phyloP scores from a whole-genome alignment of 2,888 invertebrate species.

The Pristionchus exspectatus region DNA sequence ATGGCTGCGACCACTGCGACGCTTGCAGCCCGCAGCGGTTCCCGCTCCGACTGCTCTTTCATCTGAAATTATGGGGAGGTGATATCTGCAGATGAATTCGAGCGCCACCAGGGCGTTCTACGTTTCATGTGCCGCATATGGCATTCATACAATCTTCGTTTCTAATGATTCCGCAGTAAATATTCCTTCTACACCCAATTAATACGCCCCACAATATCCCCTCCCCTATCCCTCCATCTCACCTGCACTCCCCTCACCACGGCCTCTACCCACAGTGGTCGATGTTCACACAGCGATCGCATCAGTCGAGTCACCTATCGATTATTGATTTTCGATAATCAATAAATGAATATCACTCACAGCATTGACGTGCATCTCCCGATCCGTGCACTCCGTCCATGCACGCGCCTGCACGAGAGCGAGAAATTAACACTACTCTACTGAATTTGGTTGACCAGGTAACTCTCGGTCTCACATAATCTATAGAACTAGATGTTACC shows the following conservation, averaged over 20 bases:
- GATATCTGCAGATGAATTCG: too few relatives aligned
- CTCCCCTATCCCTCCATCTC: neutral
- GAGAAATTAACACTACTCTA: too few relatives aligned
- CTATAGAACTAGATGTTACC: too few relatives aligned
- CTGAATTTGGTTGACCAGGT: too few relatives aligned
- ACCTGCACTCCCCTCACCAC: constrained; percentile 56
- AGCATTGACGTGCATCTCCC: constrained; percentile 69
- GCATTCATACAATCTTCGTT: too few relatives aligned
- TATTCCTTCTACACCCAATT: too few relatives aligned
- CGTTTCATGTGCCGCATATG: too few relatives aligned
- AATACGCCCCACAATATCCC: too few relatives aligned
- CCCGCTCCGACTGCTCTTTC: constrained; percentile 57
- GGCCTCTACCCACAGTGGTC: constrained; percentile 65
- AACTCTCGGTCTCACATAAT: too few relatives aligned
- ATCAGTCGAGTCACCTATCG: constrained; percentile 61
- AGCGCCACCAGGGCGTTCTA: too few relatives aligned
- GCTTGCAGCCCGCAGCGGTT: constrained; percentile 71
- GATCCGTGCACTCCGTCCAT: constrained; percentile 74
- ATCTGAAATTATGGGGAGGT: neutral
- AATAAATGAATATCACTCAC: constrained; percentile 56
- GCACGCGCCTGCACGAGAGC: constrained; percentile 62
- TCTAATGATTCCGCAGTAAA: too few relatives aligned
- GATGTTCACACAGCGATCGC: constrained; percentile 65
- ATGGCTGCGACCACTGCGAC: constrained; percentile 71
- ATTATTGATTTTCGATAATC: neutral